Conservation (phyloP, 37 sponge, comb jelly and placozoan genomes). For the Halichondria panicea region DNA sequence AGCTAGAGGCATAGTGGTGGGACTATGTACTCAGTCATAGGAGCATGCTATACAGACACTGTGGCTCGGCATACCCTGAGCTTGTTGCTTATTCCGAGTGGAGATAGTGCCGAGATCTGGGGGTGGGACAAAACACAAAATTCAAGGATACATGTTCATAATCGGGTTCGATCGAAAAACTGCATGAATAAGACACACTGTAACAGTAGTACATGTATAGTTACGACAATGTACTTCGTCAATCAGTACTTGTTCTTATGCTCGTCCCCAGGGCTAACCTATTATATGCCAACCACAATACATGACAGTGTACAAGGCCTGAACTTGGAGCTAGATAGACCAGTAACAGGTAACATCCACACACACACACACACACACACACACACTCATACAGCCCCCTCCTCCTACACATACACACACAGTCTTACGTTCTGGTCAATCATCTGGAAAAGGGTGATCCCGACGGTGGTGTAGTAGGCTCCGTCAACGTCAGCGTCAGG, state of each 20-base stretch:
- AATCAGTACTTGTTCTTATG: background rate
- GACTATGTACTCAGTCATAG: background rate
- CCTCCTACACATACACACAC: background rate
- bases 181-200: background rate
- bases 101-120: conserved; percentile 48
- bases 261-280: background rate
- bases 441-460: conserved; percentile 58
- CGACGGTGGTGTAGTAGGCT: conserved; percentile 55
- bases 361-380: too few relatives aligned
- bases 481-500: conserved; percentile 60
- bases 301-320: too few relatives aligned
- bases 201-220: background rate
- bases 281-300: too few relatives aligned
- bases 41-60: background rate
- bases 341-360: too few relatives aligned
- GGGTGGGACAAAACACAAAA: background rate
- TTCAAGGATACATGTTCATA: conserved; percentile 7
- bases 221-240: background rate
- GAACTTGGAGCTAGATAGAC: too few relatives aligned
- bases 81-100: conserved; percentile 44
- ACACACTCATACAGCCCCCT: background rate
- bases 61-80: conserved; percentile 16
- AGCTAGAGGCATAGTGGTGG: too few relatives aligned
- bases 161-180: too few relatives aligned
- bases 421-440: conserved; percentile 55